Base-by-base conservation (phyloP, 2,888 invertebrate genomes). In the Gortyna flavago region DNA sequence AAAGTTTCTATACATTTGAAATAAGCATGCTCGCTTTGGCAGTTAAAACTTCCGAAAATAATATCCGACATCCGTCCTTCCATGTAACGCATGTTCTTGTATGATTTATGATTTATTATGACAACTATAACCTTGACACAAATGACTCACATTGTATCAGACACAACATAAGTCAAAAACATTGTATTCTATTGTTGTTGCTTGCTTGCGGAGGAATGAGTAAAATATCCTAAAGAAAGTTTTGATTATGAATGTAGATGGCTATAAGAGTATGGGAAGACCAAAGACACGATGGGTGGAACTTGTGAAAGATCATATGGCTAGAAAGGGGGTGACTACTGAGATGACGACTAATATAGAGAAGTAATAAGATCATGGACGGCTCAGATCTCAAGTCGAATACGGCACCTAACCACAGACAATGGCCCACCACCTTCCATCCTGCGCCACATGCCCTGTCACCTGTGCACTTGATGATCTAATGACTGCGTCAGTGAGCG, bases 181-280 rank as follows among this genome's bases (percentile, higher is more conserved):
- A 75, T n/a, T 48, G 21, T 67, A 61, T n/a, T 8, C 8, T 65
- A 66, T 69, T 51, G 32, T 62, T 71, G 57, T 77, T 54, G 68
- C 7, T 5, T 69, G 16, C 9, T 61, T 61, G 18, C 32, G 18
- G 32, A 21, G 32, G 32, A 21, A 61, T 21, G 32, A 61, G 21
- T 61, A 61, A 32, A 61, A 61, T 32, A 9, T 32, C n/a, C 0
- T 57, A 13, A 57, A n/a, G n/a, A 5, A 57, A 57, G 13, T n/a
- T n/a, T 57, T 16, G n/a, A 61, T 21, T 21, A 61, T 21, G 61
- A 61, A 61, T 32, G 18, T 61, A 2, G 21, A 32, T 3, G 8
- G 8, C 61, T 32, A 32, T 18, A 32, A 61, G 61, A 18, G 61
- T 61, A 61, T 9, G 11, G 25, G 3, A 25, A 25, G 25, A 54